Evolutionary conservation across 1,140 invertebrate species (phyloP), one percentile per base, ranked within the genome.

Genomic region (Eriocheir sinensis): DNA sequence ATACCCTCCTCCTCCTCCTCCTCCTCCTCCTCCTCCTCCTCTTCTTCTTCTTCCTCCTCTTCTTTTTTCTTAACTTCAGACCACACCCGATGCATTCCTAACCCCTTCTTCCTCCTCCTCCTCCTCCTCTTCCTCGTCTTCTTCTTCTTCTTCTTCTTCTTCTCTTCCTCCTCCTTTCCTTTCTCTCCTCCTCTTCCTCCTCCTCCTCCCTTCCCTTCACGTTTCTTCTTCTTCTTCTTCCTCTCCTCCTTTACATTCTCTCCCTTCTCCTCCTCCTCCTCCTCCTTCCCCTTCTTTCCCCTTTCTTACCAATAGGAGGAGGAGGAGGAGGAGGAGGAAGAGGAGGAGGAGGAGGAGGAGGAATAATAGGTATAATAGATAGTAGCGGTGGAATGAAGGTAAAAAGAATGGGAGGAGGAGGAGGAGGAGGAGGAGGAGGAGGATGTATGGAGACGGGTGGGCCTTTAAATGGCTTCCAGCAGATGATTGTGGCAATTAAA

Each of bases 401-500:
- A 27, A 34, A 27, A 17, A 38, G 6, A 27, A 88, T 32, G 8
- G 27, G 41, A 38, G 15, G 86, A 89, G 86, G 38, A 27, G 41
- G 9, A 91, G 38, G 12, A 38, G 32, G 12, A 27, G 27, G 38
- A 48, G 41, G 41, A n/a, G 27, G 36, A 91, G 53, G 38, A 38
- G n/a, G 38, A 91, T 91, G 41, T 79, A 91, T 60, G 90, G 79
- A 34, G 90, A 91, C 90, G 40, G 30, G 38, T 91, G 15, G 17
- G 79, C 15, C 38, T 53, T n/a, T 91, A 80, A 91, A 80, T 17
- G 90, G 32, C 90, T 40, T 38, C 34, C 48, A 72, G 17, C 90
- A 30, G 90, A 44, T 91, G 60, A 91, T 91, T 91, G 60, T 80
- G 9, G 60, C 12, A 91, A 91, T 80, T 91, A 91, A 91, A 21